Conservation (phyloP, 53 echinoderm and acorn worm species). For the Crossaster papposus region DNA sequence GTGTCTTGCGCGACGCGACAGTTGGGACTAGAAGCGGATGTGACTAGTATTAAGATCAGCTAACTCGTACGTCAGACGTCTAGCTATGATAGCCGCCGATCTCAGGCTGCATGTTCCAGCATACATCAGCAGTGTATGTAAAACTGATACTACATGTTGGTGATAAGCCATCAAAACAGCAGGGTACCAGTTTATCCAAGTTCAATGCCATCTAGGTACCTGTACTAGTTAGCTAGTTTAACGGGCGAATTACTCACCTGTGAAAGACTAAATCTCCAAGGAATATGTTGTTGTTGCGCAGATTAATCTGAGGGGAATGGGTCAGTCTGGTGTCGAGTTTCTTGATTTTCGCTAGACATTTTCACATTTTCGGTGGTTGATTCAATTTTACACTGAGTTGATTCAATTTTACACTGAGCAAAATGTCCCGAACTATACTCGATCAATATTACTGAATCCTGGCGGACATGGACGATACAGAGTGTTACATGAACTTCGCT, state of each 20-base stretch:
- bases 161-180: neutral
- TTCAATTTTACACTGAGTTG: neutral
- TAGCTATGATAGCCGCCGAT: too few relatives aligned
- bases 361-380: neutral
- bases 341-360: neutral
- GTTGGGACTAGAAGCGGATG: neutral
- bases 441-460: neutral
- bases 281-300: neutral
- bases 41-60: constrained; percentile 4
- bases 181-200: neutral
- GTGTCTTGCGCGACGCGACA: neutral
- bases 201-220: neutral
- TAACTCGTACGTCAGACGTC: too few relatives aligned
- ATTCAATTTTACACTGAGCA: neutral
- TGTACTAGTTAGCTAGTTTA: neutral
- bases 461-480: constrained; percentile 13
- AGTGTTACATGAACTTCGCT: constrained; percentile 42
- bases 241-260: neutral
- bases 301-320: neutral
- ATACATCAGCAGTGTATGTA: too few relatives aligned
- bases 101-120: too few relatives aligned
- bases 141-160: neutral
- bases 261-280: neutral
- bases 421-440: neutral
- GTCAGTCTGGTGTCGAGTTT: neutral